Evolutionary conservation across 1,140 invertebrate species (phyloP).

Genomic region (Trichonephila clavata): DNA sequence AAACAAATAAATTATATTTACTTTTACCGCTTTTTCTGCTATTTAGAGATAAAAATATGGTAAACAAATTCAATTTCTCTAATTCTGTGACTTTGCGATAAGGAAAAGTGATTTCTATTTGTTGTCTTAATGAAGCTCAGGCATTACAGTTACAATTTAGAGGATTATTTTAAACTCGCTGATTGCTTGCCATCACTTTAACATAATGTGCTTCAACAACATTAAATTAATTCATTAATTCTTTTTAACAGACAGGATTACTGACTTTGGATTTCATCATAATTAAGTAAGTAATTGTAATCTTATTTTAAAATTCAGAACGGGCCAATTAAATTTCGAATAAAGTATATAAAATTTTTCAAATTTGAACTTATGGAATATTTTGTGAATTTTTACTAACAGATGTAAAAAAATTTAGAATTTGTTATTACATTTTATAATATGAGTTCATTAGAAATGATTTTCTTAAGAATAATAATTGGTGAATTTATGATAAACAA

Average conservation of each 20-base stretch:
- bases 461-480: too few species aligned
- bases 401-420: too few species aligned
- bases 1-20: not conserved
- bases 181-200: conserved; percentile 4
- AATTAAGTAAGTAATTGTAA: not conserved
- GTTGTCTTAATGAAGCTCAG: not conserved
- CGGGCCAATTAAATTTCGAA: not conserved
- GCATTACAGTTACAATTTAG: conserved; percentile 1
- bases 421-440: too few species aligned
- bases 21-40: not conserved
- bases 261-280: not conserved
- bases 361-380: too few species aligned
- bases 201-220: not conserved
- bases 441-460: too few species aligned
- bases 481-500: too few species aligned
- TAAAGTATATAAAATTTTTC: not conserved
- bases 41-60: conserved; percentile 1
- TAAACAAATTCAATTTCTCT: not conserved
- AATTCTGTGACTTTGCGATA: conserved; percentile 9
- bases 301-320: not conserved
- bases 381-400: too few species aligned
- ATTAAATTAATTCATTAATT: not conserved
- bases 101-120: not conserved
- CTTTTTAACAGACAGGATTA: not conserved
- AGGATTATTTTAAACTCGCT: not conserved